Conservation (phyloP, 2,888 invertebrate species). For the Cheilosia soror region DNA sequence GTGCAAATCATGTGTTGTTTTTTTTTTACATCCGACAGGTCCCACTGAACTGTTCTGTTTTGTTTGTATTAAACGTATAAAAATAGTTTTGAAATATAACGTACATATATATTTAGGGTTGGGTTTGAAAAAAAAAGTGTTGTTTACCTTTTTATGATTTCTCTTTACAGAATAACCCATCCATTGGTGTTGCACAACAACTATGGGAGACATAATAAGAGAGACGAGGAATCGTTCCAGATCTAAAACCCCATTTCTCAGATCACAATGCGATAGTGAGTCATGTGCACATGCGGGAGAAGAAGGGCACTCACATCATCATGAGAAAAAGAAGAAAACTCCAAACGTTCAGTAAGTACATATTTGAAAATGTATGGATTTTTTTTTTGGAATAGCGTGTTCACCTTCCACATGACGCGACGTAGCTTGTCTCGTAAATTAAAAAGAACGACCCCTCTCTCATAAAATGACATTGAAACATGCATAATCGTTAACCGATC, state of each 20-base stretch:
- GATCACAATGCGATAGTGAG: conserved; percentile 86
- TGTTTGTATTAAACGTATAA: conserved; percentile 1
- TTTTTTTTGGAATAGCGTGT: conserved; percentile 31
- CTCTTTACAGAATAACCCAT: conserved; percentile 56
- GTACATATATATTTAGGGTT: conserved; percentile 8
- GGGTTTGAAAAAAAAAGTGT: conserved; percentile 15
- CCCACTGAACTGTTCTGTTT: conserved; percentile 15
- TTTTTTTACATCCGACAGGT: not conserved
- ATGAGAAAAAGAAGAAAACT: conserved; percentile 82
- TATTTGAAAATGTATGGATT: not conserved
- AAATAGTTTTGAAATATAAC: conserved; percentile 25
- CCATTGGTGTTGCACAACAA: conserved; percentile 48
- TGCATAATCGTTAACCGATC: conserved; percentile 39
- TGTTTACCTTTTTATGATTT: conserved; percentile 52
- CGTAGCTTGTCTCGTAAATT: conserved; percentile 29
- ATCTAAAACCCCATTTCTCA: conserved; percentile 88
- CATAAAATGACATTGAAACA: conserved; percentile 53
- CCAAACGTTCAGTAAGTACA: conserved; percentile 82
- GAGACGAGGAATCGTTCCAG: conserved; percentile 89
- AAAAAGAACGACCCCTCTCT: conserved; percentile 11
- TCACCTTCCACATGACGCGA: conserved; percentile 23
- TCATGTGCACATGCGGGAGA: conserved; percentile 85
- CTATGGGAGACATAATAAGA: conserved; percentile 81
- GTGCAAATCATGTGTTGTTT: not conserved
- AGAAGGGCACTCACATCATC: conserved; percentile 84